phyloP scores from a whole-genome alignment of 1,140 invertebrate genomes.

The Chlorops oryzae region DNA sequence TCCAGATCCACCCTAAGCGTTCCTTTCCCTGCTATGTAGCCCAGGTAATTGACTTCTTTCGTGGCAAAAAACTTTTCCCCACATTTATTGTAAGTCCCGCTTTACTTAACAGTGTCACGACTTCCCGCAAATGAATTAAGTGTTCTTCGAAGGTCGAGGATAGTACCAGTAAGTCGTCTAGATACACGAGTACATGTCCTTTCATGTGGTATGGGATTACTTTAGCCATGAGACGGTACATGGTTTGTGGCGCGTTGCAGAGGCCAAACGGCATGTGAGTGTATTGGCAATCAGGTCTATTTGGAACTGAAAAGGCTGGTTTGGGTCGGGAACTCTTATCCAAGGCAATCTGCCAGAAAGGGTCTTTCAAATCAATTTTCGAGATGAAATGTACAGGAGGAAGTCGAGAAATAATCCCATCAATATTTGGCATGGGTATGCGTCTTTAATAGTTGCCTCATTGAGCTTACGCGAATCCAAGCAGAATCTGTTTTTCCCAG shows the following conservation, averaged over 20 bases:
- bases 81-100: background rate
- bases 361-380: slow-evolving; percentile 32
- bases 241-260: too few relatives aligned
- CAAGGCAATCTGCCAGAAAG: slow-evolving; percentile 39
- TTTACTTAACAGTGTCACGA: background rate
- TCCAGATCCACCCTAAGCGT: background rate
- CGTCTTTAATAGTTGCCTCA: slow-evolving; percentile 25
- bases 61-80: too few relatives aligned
- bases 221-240: too few relatives aligned
- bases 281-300: slow-evolving; percentile 41
- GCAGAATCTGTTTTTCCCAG: slow-evolving; percentile 19
- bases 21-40: background rate
- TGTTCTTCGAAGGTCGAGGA: slow-evolving; percentile 1
- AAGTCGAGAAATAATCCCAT: slow-evolving; percentile 13
- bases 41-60: background rate
- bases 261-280: too few relatives aligned
- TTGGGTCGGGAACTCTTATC: slow-evolving; percentile 27
- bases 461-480: slow-evolving; percentile 31
- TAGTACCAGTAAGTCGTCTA: background rate
- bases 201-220: background rate
- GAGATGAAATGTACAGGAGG: slow-evolving; percentile 1
- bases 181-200: background rate
- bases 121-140: background rate
- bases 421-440: slow-evolving; percentile 28
- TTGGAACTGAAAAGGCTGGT: slow-evolving; percentile 43